Evolutionary conservation across 2,888 invertebrate species (phyloP), one percentile per base, ranked within the genome.

Genomic region (Tenodera sinensis): DNA sequence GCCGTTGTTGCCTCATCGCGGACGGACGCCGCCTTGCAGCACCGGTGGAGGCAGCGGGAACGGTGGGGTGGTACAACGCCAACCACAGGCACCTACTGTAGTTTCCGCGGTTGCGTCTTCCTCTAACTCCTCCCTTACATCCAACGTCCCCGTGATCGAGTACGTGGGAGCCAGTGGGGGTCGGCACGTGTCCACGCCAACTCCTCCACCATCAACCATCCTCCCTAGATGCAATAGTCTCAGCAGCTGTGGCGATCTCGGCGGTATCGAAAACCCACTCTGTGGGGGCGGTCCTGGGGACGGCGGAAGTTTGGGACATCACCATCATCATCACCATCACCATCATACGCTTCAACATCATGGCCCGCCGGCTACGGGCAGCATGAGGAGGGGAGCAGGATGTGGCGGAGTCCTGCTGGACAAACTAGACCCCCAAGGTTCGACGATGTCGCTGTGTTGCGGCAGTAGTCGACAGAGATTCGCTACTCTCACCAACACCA

Each of bases 81-180:
- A 25, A 42, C 28, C n/a, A 34, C 89, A 82, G 71, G 88, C 89
- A 34, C 93, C 95, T 94, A 92, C 93, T 88, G 93, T 92, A 91
- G 92, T 28, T 82, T 71, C 71, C 71, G 28, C 27, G 27, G 28
- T 28, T 20, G 34, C 87, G 83, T 83, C 87, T 87, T 87, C 87
- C 87, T 81, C 54, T 71, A 71, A 34, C 87, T 84, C 28, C 83
- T 87, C 20, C 84, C 88, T 47, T 83, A 71, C 89, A 71, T 93
- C 95, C 94, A 92, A 93, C 88, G 93, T 92, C 90, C 92, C 93
- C 85, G 92, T 93, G 83, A 92, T 93, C 54, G 96, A 96, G 92
- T 96, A 96, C 92, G 95, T 95, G 91, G 96, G 95, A 47, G 95
- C 95, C 83, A 95, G 95, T 91, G 95, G 95, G 54, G 95, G 95